Evolutionary conservation across 2,888 invertebrate genomes (phyloP).

Genomic region (Ypsolopha scabrella): DNA sequence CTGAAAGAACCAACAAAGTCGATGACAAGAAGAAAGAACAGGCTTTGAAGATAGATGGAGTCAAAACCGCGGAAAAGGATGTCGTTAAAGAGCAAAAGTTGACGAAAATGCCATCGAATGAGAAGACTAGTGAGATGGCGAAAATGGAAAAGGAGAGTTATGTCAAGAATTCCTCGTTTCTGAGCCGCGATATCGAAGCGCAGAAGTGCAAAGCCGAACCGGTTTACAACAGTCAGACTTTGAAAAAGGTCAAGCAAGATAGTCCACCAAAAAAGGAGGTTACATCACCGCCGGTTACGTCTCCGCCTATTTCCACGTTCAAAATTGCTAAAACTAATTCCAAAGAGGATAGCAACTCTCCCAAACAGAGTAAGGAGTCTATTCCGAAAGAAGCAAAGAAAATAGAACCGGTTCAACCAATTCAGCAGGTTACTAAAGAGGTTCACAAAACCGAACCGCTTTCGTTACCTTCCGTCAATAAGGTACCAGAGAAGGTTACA

Average conservation of each 20-base stretch:
- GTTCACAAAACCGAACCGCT: constrained; percentile 25
- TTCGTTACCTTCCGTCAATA: constrained; percentile 15
- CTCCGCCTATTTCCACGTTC: constrained; percentile 15
- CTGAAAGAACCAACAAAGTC: constrained; percentile 10
- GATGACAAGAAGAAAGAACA: constrained; percentile 4
- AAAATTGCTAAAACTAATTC: constrained; percentile 7
- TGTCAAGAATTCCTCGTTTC: constrained; percentile 43
- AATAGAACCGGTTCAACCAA: constrained; percentile 15
- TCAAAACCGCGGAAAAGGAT: neutral
- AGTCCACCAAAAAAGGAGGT: constrained; percentile 11
- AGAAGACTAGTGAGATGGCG: neutral
- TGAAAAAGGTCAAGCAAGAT: constrained; percentile 6
- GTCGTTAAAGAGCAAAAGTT: neutral
- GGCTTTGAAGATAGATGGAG: neutral
- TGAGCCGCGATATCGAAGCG: constrained; percentile 43
- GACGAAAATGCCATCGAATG: neutral
- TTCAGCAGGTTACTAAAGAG: constrained; percentile 18
- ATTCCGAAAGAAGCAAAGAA: constrained; percentile 14
- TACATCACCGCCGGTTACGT: constrained; percentile 7
- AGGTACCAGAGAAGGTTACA: constrained; percentile 9
- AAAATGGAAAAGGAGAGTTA: constrained; percentile 21
- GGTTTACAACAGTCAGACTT: constrained; percentile 6
- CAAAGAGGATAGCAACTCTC: neutral
- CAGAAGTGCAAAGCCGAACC: constrained; percentile 18
- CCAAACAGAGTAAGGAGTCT: neutral